Conservation (phyloP, 92 coral and sea anemone genomes). For the Phenganax marumi region DNA sequence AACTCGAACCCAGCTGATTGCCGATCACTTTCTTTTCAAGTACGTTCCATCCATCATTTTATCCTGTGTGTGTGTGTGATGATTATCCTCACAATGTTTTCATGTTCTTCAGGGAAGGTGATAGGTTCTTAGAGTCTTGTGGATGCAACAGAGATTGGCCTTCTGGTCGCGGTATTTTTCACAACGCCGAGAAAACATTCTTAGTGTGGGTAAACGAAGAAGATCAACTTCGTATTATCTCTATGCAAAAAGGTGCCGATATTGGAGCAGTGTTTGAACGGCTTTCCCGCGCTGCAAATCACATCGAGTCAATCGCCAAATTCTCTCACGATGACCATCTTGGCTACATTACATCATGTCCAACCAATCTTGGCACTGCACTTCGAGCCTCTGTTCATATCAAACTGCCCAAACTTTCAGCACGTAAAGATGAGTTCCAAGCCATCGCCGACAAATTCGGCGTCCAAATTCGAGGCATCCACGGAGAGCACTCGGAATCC, state of each 20-base stretch:
- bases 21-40: conserved; percentile 91
- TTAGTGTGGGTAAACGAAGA: conserved; percentile 95
- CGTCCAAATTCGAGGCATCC: conserved; percentile 83
- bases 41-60: neutral
- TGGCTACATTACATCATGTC: conserved; percentile 85
- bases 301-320: conserved; percentile 71
- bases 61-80: neutral
- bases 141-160: conserved; percentile 87
- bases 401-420: conserved; percentile 68
- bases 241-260: conserved; percentile 90
- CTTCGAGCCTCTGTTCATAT: conserved; percentile 93
- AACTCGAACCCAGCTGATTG: conserved; percentile 70
- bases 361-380: conserved; percentile 90
- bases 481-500: conserved; percentile 81
- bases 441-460: conserved; percentile 70
- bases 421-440: conserved; percentile 63
- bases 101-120: conserved; percentile 41
- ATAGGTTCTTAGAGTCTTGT: conserved; percentile 79
- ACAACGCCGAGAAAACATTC: conserved; percentile 84
- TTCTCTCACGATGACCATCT: conserved; percentile 71
- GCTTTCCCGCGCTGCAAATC: conserved; percentile 73
- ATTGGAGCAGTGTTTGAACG: conserved; percentile 82
- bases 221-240: conserved; percentile 91
- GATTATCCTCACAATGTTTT: neutral
- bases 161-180: conserved; percentile 90